Percentiles rank a stretch among this genome's conserved stretches.
Evolutionary conservation across 2,797 vertebrate species (phyloP).

Genomic region (Sebastes kiyomatsui): DNA sequence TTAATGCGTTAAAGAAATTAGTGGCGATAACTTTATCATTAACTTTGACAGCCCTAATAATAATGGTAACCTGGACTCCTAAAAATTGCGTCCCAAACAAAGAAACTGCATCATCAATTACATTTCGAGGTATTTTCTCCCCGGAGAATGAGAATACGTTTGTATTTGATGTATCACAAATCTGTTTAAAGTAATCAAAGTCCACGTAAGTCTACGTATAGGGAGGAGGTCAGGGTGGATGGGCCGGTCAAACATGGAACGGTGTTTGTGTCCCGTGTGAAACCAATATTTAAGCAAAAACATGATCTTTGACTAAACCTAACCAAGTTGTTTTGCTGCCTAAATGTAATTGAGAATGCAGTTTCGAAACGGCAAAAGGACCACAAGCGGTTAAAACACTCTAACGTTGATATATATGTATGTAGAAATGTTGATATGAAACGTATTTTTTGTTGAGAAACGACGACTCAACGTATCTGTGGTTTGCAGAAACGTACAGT

Average conservation of each 20-base stretch:
- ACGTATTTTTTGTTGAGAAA: not conserved
- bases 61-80: no score
- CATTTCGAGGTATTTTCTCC: not conserved
- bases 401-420: not conserved
- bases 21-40: no score
- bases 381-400: no score
- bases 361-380: not conserved
- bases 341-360: not conserved
- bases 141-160: no score
- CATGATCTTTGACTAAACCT: not conserved
- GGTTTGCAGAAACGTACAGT: not conserved
- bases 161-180: not conserved
- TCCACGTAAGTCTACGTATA: not conserved
- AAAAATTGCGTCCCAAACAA: no score
- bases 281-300: not conserved
- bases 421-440: not conserved
- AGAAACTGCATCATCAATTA: not conserved
- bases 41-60: no score
- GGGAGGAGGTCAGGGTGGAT: not conserved
- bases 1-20: no score
- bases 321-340: not conserved
- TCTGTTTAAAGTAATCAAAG: not conserved
- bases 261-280: not conserved
- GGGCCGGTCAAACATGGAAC: not conserved
- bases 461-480: not conserved